Evolutionary conservation across 2,797 vertebrate genomes (phyloP).

Genomic region (Zalophus californianus): DNA sequence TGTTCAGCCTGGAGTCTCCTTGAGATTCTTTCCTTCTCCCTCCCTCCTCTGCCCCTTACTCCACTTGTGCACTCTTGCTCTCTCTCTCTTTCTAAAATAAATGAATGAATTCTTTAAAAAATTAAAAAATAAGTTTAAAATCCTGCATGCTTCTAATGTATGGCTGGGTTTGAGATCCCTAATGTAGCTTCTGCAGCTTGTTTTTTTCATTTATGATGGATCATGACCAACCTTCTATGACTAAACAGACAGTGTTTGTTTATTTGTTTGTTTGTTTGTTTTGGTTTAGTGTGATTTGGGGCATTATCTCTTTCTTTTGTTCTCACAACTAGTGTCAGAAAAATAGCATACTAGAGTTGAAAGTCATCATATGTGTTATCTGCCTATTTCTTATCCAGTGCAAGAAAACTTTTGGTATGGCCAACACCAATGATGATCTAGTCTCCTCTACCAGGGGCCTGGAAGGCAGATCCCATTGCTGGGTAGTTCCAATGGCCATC

Average conservation of each 20-base stretch:
- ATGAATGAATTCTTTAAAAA: not conserved
- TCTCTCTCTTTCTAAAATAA: not conserved
- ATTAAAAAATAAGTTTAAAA: not conserved
- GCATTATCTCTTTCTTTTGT: not conserved
- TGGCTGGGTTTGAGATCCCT: not conserved
- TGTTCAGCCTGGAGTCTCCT: not conserved
- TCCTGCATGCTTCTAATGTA: not conserved
- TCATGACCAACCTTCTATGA: not conserved
- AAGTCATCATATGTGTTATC: not conserved
- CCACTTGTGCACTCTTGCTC: not conserved
- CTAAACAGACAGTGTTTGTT: not conserved
- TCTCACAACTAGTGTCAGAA: not conserved
- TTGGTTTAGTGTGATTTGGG: not conserved
- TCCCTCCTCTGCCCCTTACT: not conserved
- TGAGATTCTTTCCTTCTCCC: not conserved
- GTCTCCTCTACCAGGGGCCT: not conserved
- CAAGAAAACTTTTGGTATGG: not conserved
- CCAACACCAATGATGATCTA: not conserved
- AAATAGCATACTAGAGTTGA: not conserved
- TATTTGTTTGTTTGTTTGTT: not conserved
- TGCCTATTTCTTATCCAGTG: not conserved
- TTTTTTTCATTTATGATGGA: not conserved
- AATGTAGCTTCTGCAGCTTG: not conserved
- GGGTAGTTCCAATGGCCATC: not conserved
- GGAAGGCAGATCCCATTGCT: not conserved